These are phyloP conservation scores for Pseudorhiza aurosa DNA, from an alignment of 30 jellyfish, hydroid and myxozoan species.

Conservation along the genomic window DNA sequence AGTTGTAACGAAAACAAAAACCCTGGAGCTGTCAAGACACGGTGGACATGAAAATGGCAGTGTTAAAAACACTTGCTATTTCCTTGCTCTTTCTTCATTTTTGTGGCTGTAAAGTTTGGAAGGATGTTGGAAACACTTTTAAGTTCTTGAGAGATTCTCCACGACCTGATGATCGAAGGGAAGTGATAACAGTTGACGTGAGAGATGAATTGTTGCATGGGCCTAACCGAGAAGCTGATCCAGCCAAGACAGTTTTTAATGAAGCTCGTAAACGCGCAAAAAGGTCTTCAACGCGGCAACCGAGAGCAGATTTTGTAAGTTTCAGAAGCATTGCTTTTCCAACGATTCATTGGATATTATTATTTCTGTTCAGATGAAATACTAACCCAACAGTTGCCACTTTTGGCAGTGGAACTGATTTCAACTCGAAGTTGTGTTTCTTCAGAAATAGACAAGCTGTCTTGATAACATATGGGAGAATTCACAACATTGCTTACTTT, in stretches of 20 bases:
- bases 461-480: no score
- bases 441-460: no score
- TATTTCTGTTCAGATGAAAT: no score
- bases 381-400: no score
- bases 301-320: neutral
- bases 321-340: no score
- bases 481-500: no score
- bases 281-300: slow-evolving; percentile 28
- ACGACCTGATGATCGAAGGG: slow-evolving; percentile 34
- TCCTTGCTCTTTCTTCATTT: neutral
- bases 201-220: slow-evolving; percentile 34
- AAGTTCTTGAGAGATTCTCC: slow-evolving; percentile 6
- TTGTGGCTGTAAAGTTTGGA: slow-evolving; percentile 41
- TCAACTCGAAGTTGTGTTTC: no score
- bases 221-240: slow-evolving; percentile 52
- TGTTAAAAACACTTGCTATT: neutral
- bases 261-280: slow-evolving; percentile 55
- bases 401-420: no score
- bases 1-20: no score
- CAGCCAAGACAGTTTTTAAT: slow-evolving; percentile 21
- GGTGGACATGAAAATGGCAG: no score
- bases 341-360: no score
- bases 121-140: slow-evolving; percentile 55
- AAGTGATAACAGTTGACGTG: slow-evolving; percentile 31
- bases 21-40: no score